Conservation (phyloP, 2,113 vertebrate genomes). For the Petroica traversi region DNA sequence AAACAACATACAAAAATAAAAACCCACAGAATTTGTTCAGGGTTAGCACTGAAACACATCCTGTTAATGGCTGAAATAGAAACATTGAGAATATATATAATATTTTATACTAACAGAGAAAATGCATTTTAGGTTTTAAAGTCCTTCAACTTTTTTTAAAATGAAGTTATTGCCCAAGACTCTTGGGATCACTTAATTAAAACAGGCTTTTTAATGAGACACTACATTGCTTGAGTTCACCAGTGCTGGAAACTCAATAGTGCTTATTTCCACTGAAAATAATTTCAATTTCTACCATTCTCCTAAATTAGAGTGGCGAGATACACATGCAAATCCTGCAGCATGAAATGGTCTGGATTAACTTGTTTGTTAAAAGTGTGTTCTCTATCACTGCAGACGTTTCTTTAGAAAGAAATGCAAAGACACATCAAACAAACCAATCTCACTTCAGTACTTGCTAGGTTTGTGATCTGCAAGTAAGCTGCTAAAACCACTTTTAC, state of each 20-base stretch:
- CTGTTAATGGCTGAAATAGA: neutral
- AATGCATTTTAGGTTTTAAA: neutral
- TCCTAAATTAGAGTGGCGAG: neutral
- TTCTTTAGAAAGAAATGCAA: neutral
- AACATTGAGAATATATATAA: neutral
- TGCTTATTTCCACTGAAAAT: neutral
- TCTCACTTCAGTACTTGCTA: neutral
- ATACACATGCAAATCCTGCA: neutral
- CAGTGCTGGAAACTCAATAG: neutral
- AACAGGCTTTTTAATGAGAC: neutral
- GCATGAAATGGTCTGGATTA: neutral
- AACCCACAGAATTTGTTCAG: neutral
- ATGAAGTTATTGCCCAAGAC: neutral
- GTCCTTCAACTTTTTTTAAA: neutral
- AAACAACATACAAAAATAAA: neutral
- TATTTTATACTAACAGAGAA: neutral
- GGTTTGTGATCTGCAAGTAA: neutral
- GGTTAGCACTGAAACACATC: neutral
- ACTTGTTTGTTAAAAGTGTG: neutral
- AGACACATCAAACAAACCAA: neutral
- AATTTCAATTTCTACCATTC: neutral
- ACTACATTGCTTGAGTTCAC: neutral
- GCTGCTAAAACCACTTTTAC: neutral
- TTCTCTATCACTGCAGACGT: neutral
- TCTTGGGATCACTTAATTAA: neutral